Conservation (phyloP, 2,888 invertebrate species). For the Yponomeuta plumbellus region DNA sequence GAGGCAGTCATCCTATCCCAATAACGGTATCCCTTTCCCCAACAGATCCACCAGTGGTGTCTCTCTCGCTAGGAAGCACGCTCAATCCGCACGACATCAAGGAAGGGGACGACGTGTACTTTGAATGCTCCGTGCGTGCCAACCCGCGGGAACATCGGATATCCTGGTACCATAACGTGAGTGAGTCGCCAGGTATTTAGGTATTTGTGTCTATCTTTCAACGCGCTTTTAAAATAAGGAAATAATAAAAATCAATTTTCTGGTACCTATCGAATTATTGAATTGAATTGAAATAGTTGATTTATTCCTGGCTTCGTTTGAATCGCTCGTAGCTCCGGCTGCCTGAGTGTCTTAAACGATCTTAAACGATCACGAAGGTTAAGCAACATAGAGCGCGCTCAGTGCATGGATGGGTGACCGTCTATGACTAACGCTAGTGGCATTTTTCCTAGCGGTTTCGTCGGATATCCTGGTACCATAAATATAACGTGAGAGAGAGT, state of each 20-base stretch:
- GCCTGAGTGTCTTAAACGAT: too few species aligned
- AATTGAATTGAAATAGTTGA: too few species aligned
- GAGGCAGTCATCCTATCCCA: too few species aligned
- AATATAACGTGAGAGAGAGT: conserved; percentile 85
- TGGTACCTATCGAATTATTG: too few species aligned
- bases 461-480: conserved; percentile 92
- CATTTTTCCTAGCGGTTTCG: conserved; percentile 89
- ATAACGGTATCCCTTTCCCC: conserved; percentile 43
- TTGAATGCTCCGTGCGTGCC: conserved; percentile 89
- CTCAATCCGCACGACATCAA: conserved; percentile 92
- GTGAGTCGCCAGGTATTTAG: conserved; percentile 44
- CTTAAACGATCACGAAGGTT: too few species aligned
- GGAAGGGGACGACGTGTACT: conserved; percentile 93
- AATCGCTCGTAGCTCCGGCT: too few species aligned
- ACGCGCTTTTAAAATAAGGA: neutral
- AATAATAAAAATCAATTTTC: neutral
- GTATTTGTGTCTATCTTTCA: neutral
- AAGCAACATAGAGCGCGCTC: too few species aligned
- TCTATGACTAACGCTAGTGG: too few species aligned
- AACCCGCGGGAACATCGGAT: conserved; percentile 91
- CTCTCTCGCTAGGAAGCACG: conserved; percentile 88
- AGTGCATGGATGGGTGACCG: too few species aligned
- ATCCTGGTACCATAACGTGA: conserved; percentile 93
- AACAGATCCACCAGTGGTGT: conserved; percentile 89
- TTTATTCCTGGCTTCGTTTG: too few species aligned